Evolutionary conservation across 2,113 vertebrate genomes (phyloP), one percentile per base, ranked within the genome.

Genomic region (Actenoides hombroni): DNA sequence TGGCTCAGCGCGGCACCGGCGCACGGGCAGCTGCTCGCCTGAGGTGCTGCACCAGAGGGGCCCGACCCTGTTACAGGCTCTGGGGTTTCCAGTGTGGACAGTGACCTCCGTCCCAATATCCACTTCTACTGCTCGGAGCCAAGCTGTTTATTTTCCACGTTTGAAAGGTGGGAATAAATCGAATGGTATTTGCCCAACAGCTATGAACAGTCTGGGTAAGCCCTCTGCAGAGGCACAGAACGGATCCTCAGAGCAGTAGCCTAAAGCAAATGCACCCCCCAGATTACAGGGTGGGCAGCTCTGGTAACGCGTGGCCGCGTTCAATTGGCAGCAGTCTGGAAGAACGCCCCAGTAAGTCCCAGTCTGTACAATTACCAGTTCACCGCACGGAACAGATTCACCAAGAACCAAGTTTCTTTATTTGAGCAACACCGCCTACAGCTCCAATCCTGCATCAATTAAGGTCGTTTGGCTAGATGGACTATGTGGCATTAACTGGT

Each of bases 321-420:
- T 87, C 92, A 46, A 84, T 77, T 53, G 85, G 94, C 91, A 96
- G 96, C 96, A 81, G 94, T 83, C 97, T 95, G 94, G 97, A 91
- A 75, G 91, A 87, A 49, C 53, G 44, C 73, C 94, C 77, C 88
- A 48, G 26, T 80, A 95, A 94, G 80, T n/a, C 91, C 93, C 97
- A 92, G 73, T 93, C 95, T 90, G 96, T 79, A 95, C 97, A 92
- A 88, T 65, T 64, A 88, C 88, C 97, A 78, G 86, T 86, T 81
- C 70, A 80, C 88, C 49, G 83, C 96, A 86, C 7, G 95, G 95
- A 95, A 95, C 86, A 78, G 87, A 89, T 83, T 86, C 88, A 89
- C 83, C 94, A 75, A 86, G 86, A 95, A 28, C 92, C 96, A 87
- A 94, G 83, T 48, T 95, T 76, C 79, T 95, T 95, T 97, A 83